phyloP scores from a whole-genome alignment of 2,888 invertebrate genomes.

The Idaea dimidiata region DNA sequence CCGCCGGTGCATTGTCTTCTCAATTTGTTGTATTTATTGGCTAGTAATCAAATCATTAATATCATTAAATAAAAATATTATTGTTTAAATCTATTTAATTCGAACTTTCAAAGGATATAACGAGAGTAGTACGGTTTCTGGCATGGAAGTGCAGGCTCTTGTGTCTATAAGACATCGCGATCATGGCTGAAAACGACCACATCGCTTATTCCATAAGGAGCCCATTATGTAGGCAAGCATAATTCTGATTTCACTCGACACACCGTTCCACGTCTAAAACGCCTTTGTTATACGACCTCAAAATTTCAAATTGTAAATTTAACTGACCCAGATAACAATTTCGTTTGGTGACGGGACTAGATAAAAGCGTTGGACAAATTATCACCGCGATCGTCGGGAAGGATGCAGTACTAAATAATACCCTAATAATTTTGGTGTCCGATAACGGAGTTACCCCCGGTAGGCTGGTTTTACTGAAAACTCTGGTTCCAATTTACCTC shows the following conservation, averaged over 20 bases:
- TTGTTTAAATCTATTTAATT: too few relatives aligned
- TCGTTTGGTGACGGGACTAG: slow-evolving; percentile 85
- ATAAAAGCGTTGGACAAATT: slow-evolving; percentile 88
- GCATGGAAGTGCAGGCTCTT: too few relatives aligned
- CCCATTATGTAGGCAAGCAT: slow-evolving; percentile 83
- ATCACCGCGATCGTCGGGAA: slow-evolving; percentile 83
- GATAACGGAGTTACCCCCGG: slow-evolving; percentile 90
- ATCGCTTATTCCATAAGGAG: slow-evolving; percentile 85
- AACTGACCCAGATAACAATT: slow-evolving; percentile 2
- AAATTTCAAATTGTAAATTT: slow-evolving; percentile 4
- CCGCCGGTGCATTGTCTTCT: too few relatives aligned
- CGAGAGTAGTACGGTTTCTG: too few relatives aligned
- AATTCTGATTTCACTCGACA: background rate
- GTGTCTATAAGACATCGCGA: too few relatives aligned
- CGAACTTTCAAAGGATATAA: too few relatives aligned
- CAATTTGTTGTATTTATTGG: too few relatives aligned
- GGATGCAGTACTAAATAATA: slow-evolving; percentile 84
- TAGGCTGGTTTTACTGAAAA: slow-evolving; percentile 81
- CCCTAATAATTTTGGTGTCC: slow-evolving; percentile 89
- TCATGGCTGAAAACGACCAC: slow-evolving; percentile 83
- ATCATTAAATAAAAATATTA: too few relatives aligned
- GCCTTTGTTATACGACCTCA: background rate
- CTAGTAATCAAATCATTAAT: too few relatives aligned
- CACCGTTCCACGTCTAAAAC: background rate
- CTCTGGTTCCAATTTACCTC: slow-evolving; percentile 86